These are phyloP conservation scores for Misgurnus mizolepis DNA, from an alignment of 2,113 vertebrate genomes.

Conservation along the genomic window DNA sequence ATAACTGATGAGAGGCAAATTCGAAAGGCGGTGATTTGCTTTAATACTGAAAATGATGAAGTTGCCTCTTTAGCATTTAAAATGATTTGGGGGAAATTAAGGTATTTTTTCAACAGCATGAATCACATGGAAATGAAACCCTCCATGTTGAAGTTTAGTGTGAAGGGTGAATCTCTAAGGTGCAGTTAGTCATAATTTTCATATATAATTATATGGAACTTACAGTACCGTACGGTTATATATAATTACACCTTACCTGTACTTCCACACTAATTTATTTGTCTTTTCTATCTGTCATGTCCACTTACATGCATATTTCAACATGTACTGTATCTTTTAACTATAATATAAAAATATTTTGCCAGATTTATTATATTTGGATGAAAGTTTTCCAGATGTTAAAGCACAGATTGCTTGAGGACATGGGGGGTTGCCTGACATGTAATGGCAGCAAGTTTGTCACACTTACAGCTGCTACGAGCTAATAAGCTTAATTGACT, in stretches of 20 bases:
- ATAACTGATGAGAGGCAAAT: conserved; percentile 59
- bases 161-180: background rate
- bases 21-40: conserved; percentile 64
- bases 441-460: conserved; percentile 31
- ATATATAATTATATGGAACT: background rate
- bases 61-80: conserved; percentile 60
- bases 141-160: background rate
- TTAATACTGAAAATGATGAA: conserved; percentile 62
- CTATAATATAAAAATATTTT: conserved; percentile 58
- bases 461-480: conserved; percentile 23
- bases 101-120: conserved; percentile 53
- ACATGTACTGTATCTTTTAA: conserved; percentile 60
- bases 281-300: background rate
- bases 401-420: conserved; percentile 55
- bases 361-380: conserved; percentile 54
- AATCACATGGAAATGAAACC: conserved; percentile 43
- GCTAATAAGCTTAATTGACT: conserved; percentile 27
- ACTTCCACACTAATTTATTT: background rate
- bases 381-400: conserved; percentile 65
- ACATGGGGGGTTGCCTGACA: conserved; percentile 45
- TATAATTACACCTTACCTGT: conserved; percentile 12
- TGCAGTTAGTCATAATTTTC: background rate
- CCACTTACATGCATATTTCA: conserved; percentile 48
- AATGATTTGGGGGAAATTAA: conserved; percentile 62
- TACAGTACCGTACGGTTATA: background rate